A percentile compares a stretch with the other conserved stretches of the same genome.
phyloP scores from a whole-genome alignment of 2,888 invertebrate species.

The Prosapia bicincta region DNA sequence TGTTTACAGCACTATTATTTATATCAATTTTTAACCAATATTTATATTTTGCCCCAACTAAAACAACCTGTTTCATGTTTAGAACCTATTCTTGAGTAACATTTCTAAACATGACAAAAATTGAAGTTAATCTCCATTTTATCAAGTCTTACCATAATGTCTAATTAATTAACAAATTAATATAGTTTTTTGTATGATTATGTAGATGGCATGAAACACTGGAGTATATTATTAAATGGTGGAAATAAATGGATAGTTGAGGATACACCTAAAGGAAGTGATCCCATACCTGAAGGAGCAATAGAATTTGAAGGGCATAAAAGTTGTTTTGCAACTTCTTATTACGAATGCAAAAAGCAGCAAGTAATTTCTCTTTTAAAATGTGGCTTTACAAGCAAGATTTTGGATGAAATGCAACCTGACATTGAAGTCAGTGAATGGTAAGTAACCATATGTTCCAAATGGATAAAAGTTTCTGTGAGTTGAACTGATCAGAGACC shows the following conservation, averaged over 20 bases:
- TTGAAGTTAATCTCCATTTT: too few species aligned
- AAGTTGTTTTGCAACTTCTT: slow-evolving; percentile 34
- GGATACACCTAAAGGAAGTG: slow-evolving; percentile 20
- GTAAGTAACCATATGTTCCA: slow-evolving; percentile 23
- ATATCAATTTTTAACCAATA: too few species aligned
- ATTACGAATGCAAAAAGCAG: slow-evolving; percentile 16
- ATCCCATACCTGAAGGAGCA: slow-evolving; percentile 22
- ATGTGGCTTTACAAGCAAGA: slow-evolving; percentile 20
- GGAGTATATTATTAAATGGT: slow-evolving; percentile 9
- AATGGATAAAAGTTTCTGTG: too few species aligned
- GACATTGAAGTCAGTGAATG: slow-evolving; percentile 33
- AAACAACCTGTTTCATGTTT: too few species aligned
- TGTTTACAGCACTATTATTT: too few species aligned
- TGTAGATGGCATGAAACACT: slow-evolving; percentile 6
- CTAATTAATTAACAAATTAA: too few species aligned
- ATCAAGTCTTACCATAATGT: too few species aligned
- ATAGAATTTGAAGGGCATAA: slow-evolving; percentile 23
- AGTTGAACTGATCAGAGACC: too few species aligned
- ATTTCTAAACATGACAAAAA: too few species aligned
- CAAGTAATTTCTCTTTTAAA: slow-evolving; percentile 30
- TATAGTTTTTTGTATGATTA: background rate
- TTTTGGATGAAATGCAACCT: slow-evolving; percentile 34
- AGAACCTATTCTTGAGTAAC: too few species aligned
- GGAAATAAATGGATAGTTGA: slow-evolving; percentile 30
- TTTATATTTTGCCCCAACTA: too few species aligned